Percentiles rank a stretch among this genome's conserved stretches.
Evolutionary conservation across 2,888 invertebrate genomes (phyloP).

Genomic region (Agrilus cyanescens): DNA sequence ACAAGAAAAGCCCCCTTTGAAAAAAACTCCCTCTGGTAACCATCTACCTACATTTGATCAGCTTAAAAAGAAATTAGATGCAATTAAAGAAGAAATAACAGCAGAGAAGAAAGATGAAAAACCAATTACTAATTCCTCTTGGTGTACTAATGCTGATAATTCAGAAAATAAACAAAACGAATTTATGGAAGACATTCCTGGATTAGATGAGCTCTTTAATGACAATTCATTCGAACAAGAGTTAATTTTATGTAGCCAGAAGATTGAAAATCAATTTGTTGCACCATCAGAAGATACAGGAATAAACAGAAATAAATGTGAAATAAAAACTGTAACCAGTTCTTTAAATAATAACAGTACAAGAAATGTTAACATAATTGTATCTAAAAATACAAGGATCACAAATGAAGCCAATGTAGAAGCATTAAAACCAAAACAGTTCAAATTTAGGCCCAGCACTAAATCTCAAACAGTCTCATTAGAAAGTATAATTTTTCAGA

Average conservation of each 20-base stretch:
- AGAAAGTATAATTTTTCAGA: too few relatives aligned
- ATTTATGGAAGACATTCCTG: slow-evolving; percentile 8
- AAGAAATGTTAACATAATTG: too few relatives aligned
- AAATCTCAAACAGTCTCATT: too few relatives aligned
- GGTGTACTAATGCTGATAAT: neutral
- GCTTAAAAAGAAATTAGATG: slow-evolving; percentile 27
- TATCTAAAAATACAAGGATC: too few relatives aligned
- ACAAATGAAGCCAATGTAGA: too few relatives aligned
- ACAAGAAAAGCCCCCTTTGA: slow-evolving; percentile 27
- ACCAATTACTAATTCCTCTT: neutral
- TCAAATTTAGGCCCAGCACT: too few relatives aligned
- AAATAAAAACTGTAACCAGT: neutral
- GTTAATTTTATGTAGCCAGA: slow-evolving; percentile 28
- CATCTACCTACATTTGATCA: slow-evolving; percentile 28
- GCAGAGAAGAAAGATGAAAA: neutral
- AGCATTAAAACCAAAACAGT: too few relatives aligned
- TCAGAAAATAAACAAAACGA: too few relatives aligned
- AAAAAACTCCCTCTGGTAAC: slow-evolving; percentile 23
- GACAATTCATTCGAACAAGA: slow-evolving; percentile 31
- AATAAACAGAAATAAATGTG: neutral
- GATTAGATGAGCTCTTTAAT: slow-evolving; percentile 25
- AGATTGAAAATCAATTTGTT: slow-evolving; percentile 23
- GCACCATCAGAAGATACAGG: neutral
- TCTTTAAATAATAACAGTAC: too few relatives aligned
- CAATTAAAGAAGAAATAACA: slow-evolving; percentile 25